These are phyloP conservation scores for Takifugu flavidus DNA, from an alignment of 2,113 vertebrate genomes.

Conservation along the genomic window DNA sequence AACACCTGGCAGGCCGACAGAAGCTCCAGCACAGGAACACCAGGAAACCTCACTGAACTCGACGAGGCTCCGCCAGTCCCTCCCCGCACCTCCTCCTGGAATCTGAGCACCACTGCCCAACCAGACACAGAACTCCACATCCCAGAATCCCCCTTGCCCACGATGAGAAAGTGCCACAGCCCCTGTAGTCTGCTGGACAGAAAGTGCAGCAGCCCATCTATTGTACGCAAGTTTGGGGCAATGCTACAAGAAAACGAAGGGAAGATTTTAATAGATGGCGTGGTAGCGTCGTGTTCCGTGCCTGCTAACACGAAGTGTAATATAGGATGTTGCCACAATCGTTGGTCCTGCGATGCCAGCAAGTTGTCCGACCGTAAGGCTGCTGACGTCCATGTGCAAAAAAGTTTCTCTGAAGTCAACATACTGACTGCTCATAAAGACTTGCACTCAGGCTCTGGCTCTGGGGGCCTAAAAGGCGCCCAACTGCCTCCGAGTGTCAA, in stretches of 20 bases:
- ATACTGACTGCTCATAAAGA: conserved; percentile 66
- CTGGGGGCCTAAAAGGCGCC: conserved; percentile 34
- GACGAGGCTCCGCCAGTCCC: conserved; percentile 80
- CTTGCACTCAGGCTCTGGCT: conserved; percentile 10
- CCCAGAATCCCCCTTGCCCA: conserved; percentile 60
- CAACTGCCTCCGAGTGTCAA: conserved; percentile 29
- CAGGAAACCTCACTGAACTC: conserved; percentile 48
- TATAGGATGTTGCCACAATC: conserved; percentile 76
- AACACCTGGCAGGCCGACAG: conserved; percentile 40
- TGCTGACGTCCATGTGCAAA: conserved; percentile 73
- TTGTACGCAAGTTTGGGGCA: conserved; percentile 70
- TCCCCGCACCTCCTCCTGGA: conserved; percentile 86
- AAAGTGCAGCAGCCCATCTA: conserved; percentile 67
- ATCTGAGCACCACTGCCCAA: conserved; percentile 69
- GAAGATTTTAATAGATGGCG: conserved; percentile 67
- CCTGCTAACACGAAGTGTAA: conserved; percentile 68
- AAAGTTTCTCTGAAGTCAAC: conserved; percentile 79
- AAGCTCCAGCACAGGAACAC: conserved; percentile 21
- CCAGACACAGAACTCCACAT: conserved; percentile 67
- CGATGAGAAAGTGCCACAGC: conserved; percentile 62
- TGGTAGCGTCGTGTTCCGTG: conserved; percentile 47
- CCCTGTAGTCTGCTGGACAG: conserved; percentile 53
- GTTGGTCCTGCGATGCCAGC: conserved; percentile 77
- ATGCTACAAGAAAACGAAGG: conserved; percentile 74
- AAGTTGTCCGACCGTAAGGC: conserved; percentile 72